Evolutionary conservation across 2,113 vertebrate species (phyloP).

Genomic region (Aramus guarauna): DNA sequence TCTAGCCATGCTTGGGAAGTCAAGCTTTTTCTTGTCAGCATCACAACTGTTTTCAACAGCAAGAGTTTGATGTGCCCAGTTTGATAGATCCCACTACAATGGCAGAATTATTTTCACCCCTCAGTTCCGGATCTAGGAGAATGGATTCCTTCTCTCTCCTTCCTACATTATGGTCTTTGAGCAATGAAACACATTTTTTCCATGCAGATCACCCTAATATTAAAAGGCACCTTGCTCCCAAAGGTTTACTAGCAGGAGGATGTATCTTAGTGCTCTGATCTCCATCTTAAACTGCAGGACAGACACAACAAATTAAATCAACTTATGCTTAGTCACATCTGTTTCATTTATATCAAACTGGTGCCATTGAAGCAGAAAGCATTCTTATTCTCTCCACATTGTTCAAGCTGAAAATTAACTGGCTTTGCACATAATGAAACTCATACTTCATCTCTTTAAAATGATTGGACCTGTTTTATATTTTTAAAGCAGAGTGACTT

Average conservation of each 20-base stretch:
- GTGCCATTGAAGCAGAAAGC: neutral
- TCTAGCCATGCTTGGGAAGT: neutral
- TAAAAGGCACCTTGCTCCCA: neutral
- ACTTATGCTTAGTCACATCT: neutral
- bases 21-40: neutral
- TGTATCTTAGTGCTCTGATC: neutral
- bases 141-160: neutral
- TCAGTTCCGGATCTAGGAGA: neutral
- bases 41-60: neutral
- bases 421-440: neutral
- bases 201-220: neutral
- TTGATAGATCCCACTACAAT: neutral
- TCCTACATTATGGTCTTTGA: neutral
- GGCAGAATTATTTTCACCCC: neutral
- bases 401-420: neutral
- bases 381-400: neutral
- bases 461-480: neutral
- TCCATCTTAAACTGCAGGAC: neutral
- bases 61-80: neutral
- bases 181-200: neutral
- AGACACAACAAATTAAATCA: slow-evolving; percentile 1
- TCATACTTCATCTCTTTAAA: neutral
- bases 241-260: neutral
- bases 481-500: neutral
- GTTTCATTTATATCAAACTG: neutral